Evolutionary conservation across 1,140 invertebrate genomes (phyloP).

Genomic region (Drosophila tristis): DNA sequence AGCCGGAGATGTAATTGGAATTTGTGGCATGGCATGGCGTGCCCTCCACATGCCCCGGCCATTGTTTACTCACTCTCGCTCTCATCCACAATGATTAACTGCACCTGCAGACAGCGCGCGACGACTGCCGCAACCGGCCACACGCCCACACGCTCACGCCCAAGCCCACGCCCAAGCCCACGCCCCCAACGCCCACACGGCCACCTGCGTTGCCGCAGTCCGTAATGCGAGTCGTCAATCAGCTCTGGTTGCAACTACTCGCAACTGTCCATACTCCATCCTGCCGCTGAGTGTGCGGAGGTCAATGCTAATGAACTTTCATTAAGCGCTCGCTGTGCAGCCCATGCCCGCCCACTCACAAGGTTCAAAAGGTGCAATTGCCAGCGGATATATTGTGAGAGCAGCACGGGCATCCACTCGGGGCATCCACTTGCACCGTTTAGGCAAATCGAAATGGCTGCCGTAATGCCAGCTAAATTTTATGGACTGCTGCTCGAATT

Average conservation of each 20-base stretch:
- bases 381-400: conserved; percentile 6
- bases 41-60: conserved; percentile 22
- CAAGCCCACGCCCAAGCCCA: neutral
- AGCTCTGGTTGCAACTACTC: conserved; percentile 85
- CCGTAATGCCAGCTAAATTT: no score
- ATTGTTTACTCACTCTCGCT: conserved; percentile 75
- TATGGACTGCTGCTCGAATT: no score
- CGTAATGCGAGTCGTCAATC: conserved; percentile 75
- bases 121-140: conserved; percentile 9
- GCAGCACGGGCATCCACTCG: neutral
- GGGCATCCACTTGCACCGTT: no score
- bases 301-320: conserved; percentile 70
- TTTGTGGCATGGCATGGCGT: conserved; percentile 46
- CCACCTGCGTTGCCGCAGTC: conserved; percentile 7
- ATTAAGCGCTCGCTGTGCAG: conserved; percentile 66
- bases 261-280: conserved; percentile 1
- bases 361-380: conserved; percentile 32
- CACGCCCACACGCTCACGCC: neutral
- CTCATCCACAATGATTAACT: conserved; percentile 80
- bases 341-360: conserved; percentile 5
- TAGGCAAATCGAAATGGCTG: no score
- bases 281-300: conserved; percentile 7
- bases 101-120: conserved; percentile 55
- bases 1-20: conserved; percentile 72
- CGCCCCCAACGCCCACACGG: neutral